Conservation (phyloP, 2,113 vertebrate species). For the Scophthalmus maximus region DNA sequence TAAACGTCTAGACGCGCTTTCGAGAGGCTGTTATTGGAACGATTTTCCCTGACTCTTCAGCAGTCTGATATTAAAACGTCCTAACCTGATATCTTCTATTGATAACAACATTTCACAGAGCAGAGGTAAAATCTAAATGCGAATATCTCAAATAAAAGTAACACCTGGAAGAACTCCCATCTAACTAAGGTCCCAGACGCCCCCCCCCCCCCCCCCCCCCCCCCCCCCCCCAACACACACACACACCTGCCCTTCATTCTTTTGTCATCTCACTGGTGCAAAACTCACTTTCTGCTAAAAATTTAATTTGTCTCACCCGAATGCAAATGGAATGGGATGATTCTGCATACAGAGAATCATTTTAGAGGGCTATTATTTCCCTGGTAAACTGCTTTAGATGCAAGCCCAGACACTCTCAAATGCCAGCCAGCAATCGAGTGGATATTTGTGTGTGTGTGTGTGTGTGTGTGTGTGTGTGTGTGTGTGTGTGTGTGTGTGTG, state of each 20-base stretch:
- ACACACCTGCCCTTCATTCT: slow-evolving; percentile 4
- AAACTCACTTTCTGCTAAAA: slow-evolving; percentile 67
- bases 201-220: slow-evolving; percentile 4
- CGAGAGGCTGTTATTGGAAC: background rate
- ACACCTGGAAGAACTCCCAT: slow-evolving; percentile 10
- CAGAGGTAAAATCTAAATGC: slow-evolving; percentile 5
- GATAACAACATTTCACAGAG: slow-evolving; percentile 12
- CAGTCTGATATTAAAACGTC: slow-evolving; percentile 11
- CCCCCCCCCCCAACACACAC: too few species aligned
- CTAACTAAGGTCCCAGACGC: slow-evolving; percentile 32
- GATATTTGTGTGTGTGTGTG: slow-evolving; percentile 29
- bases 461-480: slow-evolving; percentile 14
- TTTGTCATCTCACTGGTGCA: slow-evolving; percentile 57
- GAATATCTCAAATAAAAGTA: slow-evolving; percentile 23
- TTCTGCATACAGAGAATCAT: slow-evolving; percentile 77
- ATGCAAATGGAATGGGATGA: slow-evolving; percentile 75
- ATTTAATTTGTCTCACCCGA: slow-evolving; percentile 76
- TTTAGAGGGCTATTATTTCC: slow-evolving; percentile 79
- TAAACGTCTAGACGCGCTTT: background rate
- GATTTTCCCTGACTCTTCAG: background rate
- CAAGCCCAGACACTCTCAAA: slow-evolving; percentile 71
- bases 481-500: slow-evolving; percentile 12
- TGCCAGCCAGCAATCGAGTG: slow-evolving; percentile 75
- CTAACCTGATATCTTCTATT: slow-evolving; percentile 10
- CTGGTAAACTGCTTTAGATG: slow-evolving; percentile 80